A percentile compares a stretch with the other conserved stretches of the same genome.
phyloP scores from a whole-genome alignment of 2,113 vertebrate genomes.

The Vidua chalybeata region DNA sequence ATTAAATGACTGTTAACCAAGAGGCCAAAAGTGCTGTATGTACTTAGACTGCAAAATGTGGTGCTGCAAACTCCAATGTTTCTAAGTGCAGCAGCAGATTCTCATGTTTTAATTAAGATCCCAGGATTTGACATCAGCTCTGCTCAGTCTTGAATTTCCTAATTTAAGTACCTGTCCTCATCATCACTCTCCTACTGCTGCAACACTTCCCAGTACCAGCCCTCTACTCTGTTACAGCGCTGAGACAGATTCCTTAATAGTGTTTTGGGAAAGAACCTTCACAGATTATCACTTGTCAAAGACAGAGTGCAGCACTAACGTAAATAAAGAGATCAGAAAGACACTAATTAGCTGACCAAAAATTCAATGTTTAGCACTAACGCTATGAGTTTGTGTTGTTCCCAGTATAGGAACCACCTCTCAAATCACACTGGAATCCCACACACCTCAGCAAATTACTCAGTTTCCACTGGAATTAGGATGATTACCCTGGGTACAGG shows the following conservation, averaged over 20 bases:
- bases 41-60: neutral
- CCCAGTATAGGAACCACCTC: neutral
- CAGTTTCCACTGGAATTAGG: neutral
- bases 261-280: conserved; percentile 6
- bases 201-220: conserved; percentile 3
- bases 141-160: neutral
- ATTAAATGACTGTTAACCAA: neutral
- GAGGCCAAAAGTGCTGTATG: neutral
- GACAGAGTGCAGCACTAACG: neutral
- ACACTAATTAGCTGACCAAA: neutral
- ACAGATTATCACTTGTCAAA: conserved; percentile 30
- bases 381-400: neutral
- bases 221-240: neutral
- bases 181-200: neutral
- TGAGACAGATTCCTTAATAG: neutral
- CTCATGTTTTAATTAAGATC: neutral
- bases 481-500: neutral
- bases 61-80: neutral
- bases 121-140: neutral
- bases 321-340: neutral
- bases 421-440: neutral
- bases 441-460: neutral
- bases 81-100: neutral
- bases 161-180: neutral
- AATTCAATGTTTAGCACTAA: neutral